Evolutionary conservation across 2,113 vertebrate genomes (phyloP).

Genomic region (Rhea pennata): DNA sequence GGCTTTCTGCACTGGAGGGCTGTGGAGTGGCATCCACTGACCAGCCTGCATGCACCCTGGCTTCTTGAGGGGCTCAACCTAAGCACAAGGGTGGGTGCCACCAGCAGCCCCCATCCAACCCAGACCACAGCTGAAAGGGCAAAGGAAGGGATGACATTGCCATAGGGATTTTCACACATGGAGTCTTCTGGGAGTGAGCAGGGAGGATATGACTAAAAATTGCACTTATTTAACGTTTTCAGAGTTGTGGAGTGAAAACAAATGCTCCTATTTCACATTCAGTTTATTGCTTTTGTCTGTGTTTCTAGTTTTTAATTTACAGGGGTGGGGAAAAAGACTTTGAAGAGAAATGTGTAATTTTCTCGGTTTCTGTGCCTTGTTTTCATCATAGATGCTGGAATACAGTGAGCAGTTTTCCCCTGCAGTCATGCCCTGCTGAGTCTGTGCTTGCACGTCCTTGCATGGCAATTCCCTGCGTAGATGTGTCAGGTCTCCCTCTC

Average conservation of each 20-base stretch:
- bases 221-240: background rate
- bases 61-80: background rate
- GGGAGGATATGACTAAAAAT: background rate
- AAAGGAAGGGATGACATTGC: background rate
- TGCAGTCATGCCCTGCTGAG: background rate
- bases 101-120: background rate
- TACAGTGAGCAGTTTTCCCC: background rate
- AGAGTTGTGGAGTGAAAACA: background rate
- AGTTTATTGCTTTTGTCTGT: background rate
- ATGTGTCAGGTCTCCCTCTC: background rate
- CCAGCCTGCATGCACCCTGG: fast-evolving
- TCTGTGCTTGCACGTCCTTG: background rate
- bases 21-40: background rate
- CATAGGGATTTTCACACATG: background rate
- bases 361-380: background rate
- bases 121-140: background rate
- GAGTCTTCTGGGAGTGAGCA: background rate
- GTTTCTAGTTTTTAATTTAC: background rate
- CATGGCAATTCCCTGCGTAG: fast-evolving
- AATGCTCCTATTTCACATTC: background rate
- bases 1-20: background rate
- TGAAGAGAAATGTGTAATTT: background rate
- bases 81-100: background rate
- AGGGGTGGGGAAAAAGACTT: background rate
- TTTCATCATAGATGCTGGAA: background rate